Evolutionary conservation across 2,113 vertebrate species (phyloP), one percentile per base, ranked within the genome.

Genomic region (Gymnorhina tibicen): DNA sequence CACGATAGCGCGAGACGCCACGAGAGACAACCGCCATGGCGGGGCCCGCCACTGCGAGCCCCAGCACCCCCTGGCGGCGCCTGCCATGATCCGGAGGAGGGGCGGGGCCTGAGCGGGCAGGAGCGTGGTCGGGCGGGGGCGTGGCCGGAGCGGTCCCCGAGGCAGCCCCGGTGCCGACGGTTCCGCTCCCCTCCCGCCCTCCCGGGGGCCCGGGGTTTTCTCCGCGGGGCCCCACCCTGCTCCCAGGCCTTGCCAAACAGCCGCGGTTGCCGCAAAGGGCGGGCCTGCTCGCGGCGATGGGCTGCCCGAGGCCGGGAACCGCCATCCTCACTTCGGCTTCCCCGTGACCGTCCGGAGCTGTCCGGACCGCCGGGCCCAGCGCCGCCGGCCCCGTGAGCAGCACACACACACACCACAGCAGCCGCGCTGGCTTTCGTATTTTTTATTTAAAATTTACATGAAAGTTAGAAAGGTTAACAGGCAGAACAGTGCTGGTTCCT

Each of bases 371-470:
- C 30, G 10, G n/a, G 15, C 32, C 12, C 24, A 5, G 39, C 21
- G 24, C 16, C 10, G 12, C 7, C 6, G 1, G 6, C 7, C 20
- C 23, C 32, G 11, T 11, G 6, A 26, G 52, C 60, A 9, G 46
- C 32, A 8, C 49, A 9, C 28, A 9, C 28, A 66, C 9, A 44
- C 44, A 67, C 4, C 10, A 78, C 42, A 63, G 44, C 58, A 69
- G 27, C 13, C 47, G 4, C 2, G 4, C 23, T 46, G 41, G 67
- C 53, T 88, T 97, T 91, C 68, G 15, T 44, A 44, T 75, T 76
- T 91, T 98, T 98, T 98, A 98, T 98, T 98, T 96, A 96, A 98
- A 98, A 97, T 70, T 44, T 87, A 97, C 97, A 97, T 44, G 56
- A 56, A 79, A 83, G 94, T 96, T 96, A 97, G 96, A 97, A 98